phyloP scores from a whole-genome alignment of 2,888 invertebrate genomes.

The Sicus ferrugineus region DNA sequence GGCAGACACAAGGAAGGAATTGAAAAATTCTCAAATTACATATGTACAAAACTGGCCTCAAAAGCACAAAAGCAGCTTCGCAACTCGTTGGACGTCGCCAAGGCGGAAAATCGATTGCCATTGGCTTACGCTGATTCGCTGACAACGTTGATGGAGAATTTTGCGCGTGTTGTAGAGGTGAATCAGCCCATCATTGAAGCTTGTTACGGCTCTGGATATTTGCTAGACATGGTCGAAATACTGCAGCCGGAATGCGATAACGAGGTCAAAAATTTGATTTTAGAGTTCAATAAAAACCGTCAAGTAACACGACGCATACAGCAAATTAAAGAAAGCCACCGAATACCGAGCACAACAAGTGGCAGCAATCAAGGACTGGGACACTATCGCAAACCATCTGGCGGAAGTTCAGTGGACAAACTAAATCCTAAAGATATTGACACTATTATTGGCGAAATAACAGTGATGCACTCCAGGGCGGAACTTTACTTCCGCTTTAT shows the following conservation, averaged over 20 bases:
- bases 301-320: constrained; percentile 72
- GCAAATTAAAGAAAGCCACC: constrained; percentile 70
- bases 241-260: constrained; percentile 83
- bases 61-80: constrained; percentile 77
- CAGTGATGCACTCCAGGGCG: constrained; percentile 88
- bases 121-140: constrained; percentile 87
- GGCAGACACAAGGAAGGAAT: constrained; percentile 92
- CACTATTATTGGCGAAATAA: constrained; percentile 87
- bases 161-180: constrained; percentile 83
- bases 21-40: constrained; percentile 83
- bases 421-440: constrained; percentile 86
- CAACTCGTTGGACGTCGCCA: constrained; percentile 71
- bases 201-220: constrained; percentile 82
- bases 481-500: constrained; percentile 92
- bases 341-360: constrained; percentile 52
- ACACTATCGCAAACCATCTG: constrained; percentile 62
- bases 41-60: constrained; percentile 77
- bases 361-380: constrained; percentile 50
- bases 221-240: constrained; percentile 75
- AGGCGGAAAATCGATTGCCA: constrained; percentile 75
- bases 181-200: constrained; percentile 90
- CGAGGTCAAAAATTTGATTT: constrained; percentile 69
- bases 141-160: constrained; percentile 83
- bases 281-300: constrained; percentile 77
- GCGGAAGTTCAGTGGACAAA: constrained; percentile 66